phyloP scores from a whole-genome alignment of 2,888 invertebrate genomes.

The Galerucella nymphaeae region DNA sequence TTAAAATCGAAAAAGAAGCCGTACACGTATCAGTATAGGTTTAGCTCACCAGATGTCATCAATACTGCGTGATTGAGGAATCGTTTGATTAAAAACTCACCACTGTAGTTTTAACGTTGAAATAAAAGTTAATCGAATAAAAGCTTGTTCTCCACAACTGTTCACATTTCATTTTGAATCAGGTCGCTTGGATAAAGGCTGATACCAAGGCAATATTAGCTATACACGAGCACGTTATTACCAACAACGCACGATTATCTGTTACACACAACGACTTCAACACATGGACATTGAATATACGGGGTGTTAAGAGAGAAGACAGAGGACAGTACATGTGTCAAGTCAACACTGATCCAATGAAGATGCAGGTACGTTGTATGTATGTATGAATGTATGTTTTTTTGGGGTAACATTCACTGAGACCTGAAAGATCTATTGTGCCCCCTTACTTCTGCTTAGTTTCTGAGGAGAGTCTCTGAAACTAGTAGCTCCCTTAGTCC shows the following conservation, averaged over 20 bases:
- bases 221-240: constrained; percentile 93
- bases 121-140: constrained; percentile 51
- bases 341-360: constrained; percentile 94
- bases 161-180: constrained; percentile 59
- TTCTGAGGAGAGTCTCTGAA: no score
- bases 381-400: constrained; percentile 7
- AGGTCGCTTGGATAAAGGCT: constrained; percentile 96
- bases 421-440: no score
- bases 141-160: constrained; percentile 51
- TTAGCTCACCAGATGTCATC: constrained; percentile 21
- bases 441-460: no score
- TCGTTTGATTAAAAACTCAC: constrained; percentile 35
- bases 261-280: constrained; percentile 93
- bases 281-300: constrained; percentile 92
- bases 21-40: constrained; percentile 6
- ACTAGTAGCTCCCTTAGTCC: no score
- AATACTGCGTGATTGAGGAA: constrained; percentile 32
- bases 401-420: no score
- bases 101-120: constrained; percentile 42
- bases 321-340: constrained; percentile 94
- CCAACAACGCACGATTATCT: constrained; percentile 88
- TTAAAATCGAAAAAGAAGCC: constrained; percentile 2
- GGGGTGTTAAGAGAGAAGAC: constrained; percentile 86
- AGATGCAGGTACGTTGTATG: constrained; percentile 81
- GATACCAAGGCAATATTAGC: constrained; percentile 93